These are phyloP conservation scores for Didymodactylos carnosus DNA, from an alignment of 2,888 invertebrate genomes.

Conservation along the genomic window DNA sequence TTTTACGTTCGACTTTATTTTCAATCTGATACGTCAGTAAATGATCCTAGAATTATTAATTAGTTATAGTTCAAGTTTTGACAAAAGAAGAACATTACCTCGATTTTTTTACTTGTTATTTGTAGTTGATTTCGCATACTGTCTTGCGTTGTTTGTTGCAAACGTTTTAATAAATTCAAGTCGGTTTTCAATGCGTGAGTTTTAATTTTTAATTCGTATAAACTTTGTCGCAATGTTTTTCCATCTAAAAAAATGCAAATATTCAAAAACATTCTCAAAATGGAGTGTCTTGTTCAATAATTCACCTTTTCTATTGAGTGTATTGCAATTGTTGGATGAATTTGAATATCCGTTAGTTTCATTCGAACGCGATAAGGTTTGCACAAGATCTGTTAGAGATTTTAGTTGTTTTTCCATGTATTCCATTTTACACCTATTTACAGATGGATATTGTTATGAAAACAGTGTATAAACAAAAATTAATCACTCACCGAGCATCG, in stretches of 20 bases:
- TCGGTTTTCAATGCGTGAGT: neutral
- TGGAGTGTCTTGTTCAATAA: too few relatives aligned
- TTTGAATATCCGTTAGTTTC: too few relatives aligned
- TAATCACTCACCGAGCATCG: neutral
- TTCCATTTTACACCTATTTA: neutral
- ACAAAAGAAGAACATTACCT: neutral
- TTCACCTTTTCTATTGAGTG: neutral
- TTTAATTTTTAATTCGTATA: neutral
- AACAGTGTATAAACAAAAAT: too few relatives aligned
- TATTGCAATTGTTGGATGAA: neutral
- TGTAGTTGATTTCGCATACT: neutral
- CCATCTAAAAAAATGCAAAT: too few relatives aligned
- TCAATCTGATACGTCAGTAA: too few relatives aligned
- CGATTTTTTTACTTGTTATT: neutral
- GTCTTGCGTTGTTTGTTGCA: neutral
- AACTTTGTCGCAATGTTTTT: neutral
- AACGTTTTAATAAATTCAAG: neutral
- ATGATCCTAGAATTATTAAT: too few relatives aligned
- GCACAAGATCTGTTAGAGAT: conserved; percentile 3
- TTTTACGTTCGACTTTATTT: too few relatives aligned
- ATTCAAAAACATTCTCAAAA: too few relatives aligned
- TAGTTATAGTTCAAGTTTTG: neutral
- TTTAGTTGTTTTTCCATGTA: conserved; percentile 10
- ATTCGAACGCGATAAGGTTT: neutral
- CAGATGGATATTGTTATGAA: too few relatives aligned